phyloP scores from a whole-genome alignment of 2,888 invertebrate species.

The Listrodromus nycthemerus region DNA sequence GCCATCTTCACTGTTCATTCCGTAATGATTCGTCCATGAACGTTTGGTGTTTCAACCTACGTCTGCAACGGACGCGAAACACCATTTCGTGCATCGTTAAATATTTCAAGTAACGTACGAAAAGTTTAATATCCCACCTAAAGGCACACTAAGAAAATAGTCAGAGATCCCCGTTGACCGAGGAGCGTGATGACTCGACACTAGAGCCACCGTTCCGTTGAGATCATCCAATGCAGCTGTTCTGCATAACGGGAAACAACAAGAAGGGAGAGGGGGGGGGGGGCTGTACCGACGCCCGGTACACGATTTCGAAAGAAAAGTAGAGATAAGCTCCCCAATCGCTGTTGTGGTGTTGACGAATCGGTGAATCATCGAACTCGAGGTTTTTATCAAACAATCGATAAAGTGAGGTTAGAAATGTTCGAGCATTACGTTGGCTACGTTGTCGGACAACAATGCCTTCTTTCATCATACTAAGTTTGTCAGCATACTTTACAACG shows the following conservation, averaged over 20 bases:
- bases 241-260: constrained; percentile 64
- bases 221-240: constrained; percentile 63
- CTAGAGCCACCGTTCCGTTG: constrained; percentile 50
- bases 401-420: constrained; percentile 14
- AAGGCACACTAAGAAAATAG: constrained; percentile 27
- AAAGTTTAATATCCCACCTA: constrained; percentile 6
- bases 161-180: constrained; percentile 27
- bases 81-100: background rate
- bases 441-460: background rate
- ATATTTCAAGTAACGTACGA: constrained; percentile 14
- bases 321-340: constrained; percentile 2
- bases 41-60: background rate
- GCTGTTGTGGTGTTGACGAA: background rate
- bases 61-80: background rate
- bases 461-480: constrained; percentile 5
- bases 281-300: constrained; percentile 23
- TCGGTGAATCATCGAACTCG: background rate
- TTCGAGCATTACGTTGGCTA: background rate
- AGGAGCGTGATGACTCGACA: constrained; percentile 62
- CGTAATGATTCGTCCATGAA: too few species aligned
- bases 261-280: background rate
- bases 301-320: constrained; percentile 9
- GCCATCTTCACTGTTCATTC: background rate
- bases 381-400: background rate
- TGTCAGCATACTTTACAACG: background rate